Evolutionary conservation across 2,888 invertebrate genomes (phyloP), one percentile per base, ranked within the genome.

Genomic region (Oxyteleia sp.): DNA sequence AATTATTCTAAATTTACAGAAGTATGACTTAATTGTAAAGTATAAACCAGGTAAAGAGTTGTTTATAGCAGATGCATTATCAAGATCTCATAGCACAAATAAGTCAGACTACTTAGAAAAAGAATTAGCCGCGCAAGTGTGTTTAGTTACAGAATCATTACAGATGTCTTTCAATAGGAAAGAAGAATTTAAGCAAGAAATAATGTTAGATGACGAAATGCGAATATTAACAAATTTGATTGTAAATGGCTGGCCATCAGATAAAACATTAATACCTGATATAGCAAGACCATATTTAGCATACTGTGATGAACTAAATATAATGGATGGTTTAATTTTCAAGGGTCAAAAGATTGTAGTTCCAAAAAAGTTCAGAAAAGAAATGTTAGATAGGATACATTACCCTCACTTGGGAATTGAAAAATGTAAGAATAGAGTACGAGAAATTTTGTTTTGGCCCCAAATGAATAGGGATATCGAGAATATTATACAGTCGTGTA

Each of bases 41-140:
- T n/a, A n/a, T n/a, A n/a, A 80, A 29, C 89, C 89, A 1, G 90
- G 89, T 15, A 90, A 87, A 80, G 68, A 81, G 8, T 63, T 89
- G 47, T 82, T 85, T 32, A 74, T 90, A 23, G 87, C 90, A 11
- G 90, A 91, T 55, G 85, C 90, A 10, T 61, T 91, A 23, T 90
- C 89, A 1, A 83, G 90, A 29, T 78, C 86, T n/a, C 76, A 41
- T 82, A 18, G 16, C 2, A 4, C 2, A 8, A 0, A 29, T 49
- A 53, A 18, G 26, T 51, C 51, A 1, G 7, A 26, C 7, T 20
- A 72, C 8, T 41, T 69, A 38, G 74, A 83, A 74, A 59, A 26
- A 35, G 75, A 69, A 18, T 13, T 66, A 15, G 59, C 55, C 10
- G 1, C 38, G 8, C 66, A 69, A 43, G 61, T 71, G 47, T 53